Base-by-base conservation (phyloP, 2,888 invertebrate species). In the Drosophila suboccidentalis region DNA sequence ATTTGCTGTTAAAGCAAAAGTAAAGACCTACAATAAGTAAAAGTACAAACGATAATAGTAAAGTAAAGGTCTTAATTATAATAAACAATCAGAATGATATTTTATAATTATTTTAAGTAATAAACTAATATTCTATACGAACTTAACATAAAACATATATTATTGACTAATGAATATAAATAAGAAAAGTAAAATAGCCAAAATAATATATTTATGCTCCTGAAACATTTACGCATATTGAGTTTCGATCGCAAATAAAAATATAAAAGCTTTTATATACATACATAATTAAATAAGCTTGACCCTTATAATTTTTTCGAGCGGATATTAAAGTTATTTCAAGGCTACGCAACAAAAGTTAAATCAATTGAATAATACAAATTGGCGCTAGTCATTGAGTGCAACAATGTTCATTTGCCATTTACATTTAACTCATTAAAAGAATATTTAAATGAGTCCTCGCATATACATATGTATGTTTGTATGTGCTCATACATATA, bases 341-440 rank as follows among this genome's bases (percentile, higher is more conserved):
- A 6, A 11, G 11, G 26, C 29, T 32, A 2, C 3, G 0, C 26
- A 1, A 11, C 22, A 43, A 51, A 51, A 50, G 11, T 43, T 10
- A 9, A 38, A 22, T 38, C 6, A 13, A 51, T 43, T 60, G 13
- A 43, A 17, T 22, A 2, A 3, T 10, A 17, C n/a, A 43, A 60
- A 50, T 50, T 50, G 17, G 36, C 3, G 8, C 26, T 17, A 6
- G 36, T 15, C n/a, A 17, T 46, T 34, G n/a, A 22, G 5, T 59
- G 49, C 49, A 22, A 41, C 32, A 51, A 43, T 41, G 3, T 59
- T 43, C 41, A 19, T 13, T 50, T 10, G 26, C 26, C 26, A 26
- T 26, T 26, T 5, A 11, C n/a, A 41, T 32, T 32, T n/a, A 43
- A 43, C 13, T 29, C 43, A 43, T 43, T 43, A 32, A 19, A 34